These are phyloP conservation scores for Oxyruncus cristatus DNA, from an alignment of 2,113 vertebrate genomes.

Conservation along the genomic window DNA sequence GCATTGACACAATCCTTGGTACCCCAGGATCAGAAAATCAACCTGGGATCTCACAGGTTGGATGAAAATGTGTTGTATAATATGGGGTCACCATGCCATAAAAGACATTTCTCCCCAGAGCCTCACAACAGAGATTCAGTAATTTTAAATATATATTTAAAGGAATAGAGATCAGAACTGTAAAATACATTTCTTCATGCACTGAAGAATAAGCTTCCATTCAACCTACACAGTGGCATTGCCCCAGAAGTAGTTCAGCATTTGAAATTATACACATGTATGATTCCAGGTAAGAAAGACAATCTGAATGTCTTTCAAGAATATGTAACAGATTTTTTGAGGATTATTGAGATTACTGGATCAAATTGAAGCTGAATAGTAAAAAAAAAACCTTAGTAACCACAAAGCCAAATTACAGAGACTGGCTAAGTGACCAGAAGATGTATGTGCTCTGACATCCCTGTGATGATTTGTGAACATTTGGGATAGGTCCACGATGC, in stretches of 20 bases:
- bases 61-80: neutral
- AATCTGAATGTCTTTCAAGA: neutral
- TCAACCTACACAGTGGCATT: neutral
- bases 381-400: neutral
- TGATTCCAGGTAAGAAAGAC: neutral
- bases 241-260: neutral
- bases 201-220: neutral
- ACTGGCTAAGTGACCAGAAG: neutral
- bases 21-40: neutral
- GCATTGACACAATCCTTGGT: neutral
- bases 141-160: neutral
- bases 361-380: neutral
- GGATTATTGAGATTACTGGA: neutral
- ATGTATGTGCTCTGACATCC: neutral
- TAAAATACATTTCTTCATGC: neutral
- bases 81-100: neutral
- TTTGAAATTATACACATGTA: neutral
- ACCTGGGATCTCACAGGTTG: neutral
- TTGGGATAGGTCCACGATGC: neutral
- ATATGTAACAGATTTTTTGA: neutral
- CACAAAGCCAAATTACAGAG: neutral
- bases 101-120: neutral
- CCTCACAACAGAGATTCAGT: neutral
- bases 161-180: neutral
- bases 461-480: neutral